phyloP scores from a whole-genome alignment of 1,140 invertebrate genomes.

The Drosophila yakuba region DNA sequence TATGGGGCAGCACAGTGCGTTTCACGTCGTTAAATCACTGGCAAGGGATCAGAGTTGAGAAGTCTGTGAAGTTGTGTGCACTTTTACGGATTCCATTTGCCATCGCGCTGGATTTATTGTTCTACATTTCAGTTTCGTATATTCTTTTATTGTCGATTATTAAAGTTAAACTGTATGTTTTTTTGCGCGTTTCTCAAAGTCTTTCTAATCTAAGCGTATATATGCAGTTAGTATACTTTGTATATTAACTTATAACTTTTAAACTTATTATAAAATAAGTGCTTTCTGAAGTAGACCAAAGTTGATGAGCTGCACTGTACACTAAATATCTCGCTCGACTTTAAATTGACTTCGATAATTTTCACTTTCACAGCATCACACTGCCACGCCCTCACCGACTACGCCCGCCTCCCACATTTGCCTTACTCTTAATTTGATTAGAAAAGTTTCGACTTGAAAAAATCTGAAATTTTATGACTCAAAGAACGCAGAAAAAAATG shows the following conservation, averaged over 20 bases:
- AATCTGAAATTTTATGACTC: conserved; percentile 28
- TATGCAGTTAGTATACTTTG: background rate
- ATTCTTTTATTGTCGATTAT: conserved; percentile 3
- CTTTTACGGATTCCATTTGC: conserved; percentile 25
- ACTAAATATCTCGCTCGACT: background rate
- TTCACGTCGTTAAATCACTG: conserved; percentile 50
- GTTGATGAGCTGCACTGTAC: conserved; percentile 7
- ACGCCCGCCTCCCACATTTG: background rate
- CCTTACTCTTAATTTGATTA: conserved; percentile 75
- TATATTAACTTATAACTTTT: background rate
- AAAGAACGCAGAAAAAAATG: background rate
- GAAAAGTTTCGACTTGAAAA: conserved; percentile 67
- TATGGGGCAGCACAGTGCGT: conserved; percentile 45
- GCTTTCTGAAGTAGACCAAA: background rate
- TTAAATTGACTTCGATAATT: conserved; percentile 76
- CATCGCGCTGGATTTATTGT: conserved; percentile 19
- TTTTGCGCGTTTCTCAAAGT: too few relatives aligned
- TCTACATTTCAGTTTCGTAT: conserved; percentile 6
- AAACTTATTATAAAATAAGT: background rate
- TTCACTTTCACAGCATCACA: conserved; percentile 57
- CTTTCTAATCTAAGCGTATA: too few relatives aligned
- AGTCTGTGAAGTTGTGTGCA: conserved; percentile 36
- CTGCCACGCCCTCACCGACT: conserved; percentile 34
- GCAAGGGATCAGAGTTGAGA: conserved; percentile 43
- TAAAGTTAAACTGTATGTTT: background rate